These are phyloP conservation scores for Baccha elongata DNA, from an alignment of 2,888 invertebrate genomes.

Conservation along the genomic window DNA sequence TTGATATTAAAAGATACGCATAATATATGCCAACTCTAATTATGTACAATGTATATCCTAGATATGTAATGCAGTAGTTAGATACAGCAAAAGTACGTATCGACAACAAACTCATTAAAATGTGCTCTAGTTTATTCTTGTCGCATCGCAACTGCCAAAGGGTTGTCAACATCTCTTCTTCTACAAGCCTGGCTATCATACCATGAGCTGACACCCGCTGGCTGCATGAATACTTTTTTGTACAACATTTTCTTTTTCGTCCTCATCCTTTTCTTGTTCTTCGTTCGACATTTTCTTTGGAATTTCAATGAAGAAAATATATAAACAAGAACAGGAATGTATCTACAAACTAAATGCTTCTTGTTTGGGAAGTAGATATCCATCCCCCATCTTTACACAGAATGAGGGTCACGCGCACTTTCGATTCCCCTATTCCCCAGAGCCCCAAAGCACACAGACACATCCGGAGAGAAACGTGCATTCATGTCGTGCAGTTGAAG, in stretches of 20 bases:
- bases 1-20: conserved; percentile 55
- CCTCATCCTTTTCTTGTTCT: conserved; percentile 31
- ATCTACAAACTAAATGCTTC: conserved; percentile 53
- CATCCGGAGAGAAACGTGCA: neutral
- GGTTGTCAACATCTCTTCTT: conserved; percentile 55
- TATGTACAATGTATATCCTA: conserved; percentile 2
- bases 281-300: conserved; percentile 38
- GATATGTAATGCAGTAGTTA: conserved; percentile 42
- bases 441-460: neutral
- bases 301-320: conserved; percentile 48
- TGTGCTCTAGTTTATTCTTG: conserved; percentile 67
- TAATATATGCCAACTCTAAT: conserved; percentile 2
- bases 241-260: conserved; percentile 19
- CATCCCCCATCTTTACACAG: neutral
- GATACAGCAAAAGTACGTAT: conserved; percentile 30
- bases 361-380: conserved; percentile 37
- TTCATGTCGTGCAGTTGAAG: conserved; percentile 32
- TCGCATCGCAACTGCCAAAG: conserved; percentile 68
- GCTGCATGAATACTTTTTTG: conserved; percentile 31
- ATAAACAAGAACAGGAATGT: conserved; percentile 46
- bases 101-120: conserved; percentile 72
- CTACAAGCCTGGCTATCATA: conserved; percentile 25
- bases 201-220: conserved; percentile 11
- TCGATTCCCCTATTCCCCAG: neutral
- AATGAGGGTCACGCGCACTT: conserved; percentile 32